Evolutionary conservation across 2,888 invertebrate species (phyloP), one percentile per base, ranked within the genome.

Genomic region (Geophilus truncorum): DNA sequence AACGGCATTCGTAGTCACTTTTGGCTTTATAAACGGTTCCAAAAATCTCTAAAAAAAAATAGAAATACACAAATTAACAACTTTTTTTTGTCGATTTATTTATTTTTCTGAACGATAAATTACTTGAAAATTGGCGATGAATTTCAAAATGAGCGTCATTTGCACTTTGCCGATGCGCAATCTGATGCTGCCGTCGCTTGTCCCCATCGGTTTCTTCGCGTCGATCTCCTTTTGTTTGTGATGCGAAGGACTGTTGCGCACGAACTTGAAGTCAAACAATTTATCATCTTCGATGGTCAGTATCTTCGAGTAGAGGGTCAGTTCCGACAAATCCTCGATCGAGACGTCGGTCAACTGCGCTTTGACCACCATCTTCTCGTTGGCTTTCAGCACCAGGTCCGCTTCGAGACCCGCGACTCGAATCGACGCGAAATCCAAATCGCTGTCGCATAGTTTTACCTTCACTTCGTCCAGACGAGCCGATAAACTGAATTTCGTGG

Each of bases 271-370:
- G 84, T 94, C 93, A 82, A 93, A 89, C 0, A 94, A 92, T 85
- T 92, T 93, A 85, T 94, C 94, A 84, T 93, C 93, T 83, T 94
- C 93, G 0, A 93, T 92, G 86, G 92, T 91, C 28, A 94, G 86
- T 81, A 94, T 89, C 93, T 92, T 93, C 0, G 92, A 91, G 85
- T 94, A 94, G 12, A 94, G 88, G 0, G 93, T 93, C 77, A 92
- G 90, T 80, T 93, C 92, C 3, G 92, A 90, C 32, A 93, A 86
- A 86, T 94, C 93, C 83, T 94, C 92, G 1, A 94, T 88, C 6
- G 90, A 89, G 62, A 94, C 86, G 5, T 91, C 91, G 81, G 91
- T 90, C 34, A 94, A 88, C 85, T 91, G 92, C 23, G 91, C 89
- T 81, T 92, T 90, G 84, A 94, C 89, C 36, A 93, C 92, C 88